These are phyloP conservation scores for Tinamus guttatus DNA, from an alignment of 2,113 vertebrate genomes.

Conservation along the genomic window DNA sequence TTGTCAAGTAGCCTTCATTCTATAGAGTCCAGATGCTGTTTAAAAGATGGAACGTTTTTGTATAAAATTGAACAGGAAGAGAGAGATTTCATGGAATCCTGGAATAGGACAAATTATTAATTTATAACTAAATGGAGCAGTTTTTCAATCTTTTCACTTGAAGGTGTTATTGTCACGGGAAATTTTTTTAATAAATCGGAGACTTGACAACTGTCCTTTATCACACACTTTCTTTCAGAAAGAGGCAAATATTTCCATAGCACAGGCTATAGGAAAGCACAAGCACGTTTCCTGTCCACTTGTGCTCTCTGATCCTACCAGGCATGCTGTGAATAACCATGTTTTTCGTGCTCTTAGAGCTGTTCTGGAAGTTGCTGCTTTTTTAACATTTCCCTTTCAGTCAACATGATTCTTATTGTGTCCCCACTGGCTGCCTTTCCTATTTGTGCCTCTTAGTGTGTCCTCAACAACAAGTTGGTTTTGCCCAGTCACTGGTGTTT, in stretches of 20 bases:
- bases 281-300: neutral
- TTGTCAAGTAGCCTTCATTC: neutral
- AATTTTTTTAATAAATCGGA: neutral
- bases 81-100: neutral
- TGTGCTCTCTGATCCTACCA: neutral
- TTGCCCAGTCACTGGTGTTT: neutral
- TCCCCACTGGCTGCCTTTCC: neutral
- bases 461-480: neutral
- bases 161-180: neutral
- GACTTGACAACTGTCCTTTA: neutral
- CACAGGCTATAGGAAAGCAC: neutral
- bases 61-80: neutral
- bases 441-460: neutral
- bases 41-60: neutral
- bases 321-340: neutral
- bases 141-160: neutral
- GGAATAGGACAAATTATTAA: neutral
- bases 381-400: accelerated
- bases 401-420: neutral
- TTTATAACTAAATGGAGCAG: neutral
- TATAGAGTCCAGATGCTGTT: neutral
- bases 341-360: neutral
- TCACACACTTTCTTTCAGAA: neutral
- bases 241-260: neutral
- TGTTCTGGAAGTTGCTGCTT: neutral